phyloP scores from a whole-genome alignment of 2,888 invertebrate species.

The Gari tellinella region DNA sequence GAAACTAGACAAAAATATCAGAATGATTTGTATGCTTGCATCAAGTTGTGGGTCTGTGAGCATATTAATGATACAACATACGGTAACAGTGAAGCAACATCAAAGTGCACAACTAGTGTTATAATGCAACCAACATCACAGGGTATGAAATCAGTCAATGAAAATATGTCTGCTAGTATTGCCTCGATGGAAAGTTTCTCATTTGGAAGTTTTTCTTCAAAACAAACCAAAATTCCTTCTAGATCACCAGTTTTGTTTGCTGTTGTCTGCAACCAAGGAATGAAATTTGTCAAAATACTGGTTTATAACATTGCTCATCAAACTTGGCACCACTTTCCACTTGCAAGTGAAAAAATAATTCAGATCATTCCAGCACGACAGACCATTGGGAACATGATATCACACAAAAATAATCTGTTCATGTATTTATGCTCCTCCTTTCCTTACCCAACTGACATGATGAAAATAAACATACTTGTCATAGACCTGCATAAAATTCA shows the following conservation, averaged over 20 bases:
- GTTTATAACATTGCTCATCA: slow-evolving; percentile 77
- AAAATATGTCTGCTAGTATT: slow-evolving; percentile 50
- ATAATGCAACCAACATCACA: slow-evolving; percentile 56
- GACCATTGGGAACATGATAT: slow-evolving; percentile 77
- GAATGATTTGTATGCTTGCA: slow-evolving; percentile 67
- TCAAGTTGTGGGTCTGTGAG: slow-evolving; percentile 75
- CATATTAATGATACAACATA: slow-evolving; percentile 51
- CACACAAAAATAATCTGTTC: slow-evolving; percentile 77
- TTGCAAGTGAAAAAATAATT: slow-evolving; percentile 75
- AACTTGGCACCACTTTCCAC: slow-evolving; percentile 78
- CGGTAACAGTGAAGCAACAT: slow-evolving; percentile 38
- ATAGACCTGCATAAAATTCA: slow-evolving; percentile 78
- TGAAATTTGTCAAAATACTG: slow-evolving; percentile 80
- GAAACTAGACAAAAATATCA: slow-evolving; percentile 64
- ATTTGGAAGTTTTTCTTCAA: slow-evolving; percentile 3
- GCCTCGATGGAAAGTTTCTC: slow-evolving; percentile 41
- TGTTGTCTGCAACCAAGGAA: slow-evolving; percentile 78
- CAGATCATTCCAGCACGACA: slow-evolving; percentile 80
- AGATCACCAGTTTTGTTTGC: slow-evolving; percentile 73
- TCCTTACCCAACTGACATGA: slow-evolving; percentile 82
- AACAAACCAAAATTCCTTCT: slow-evolving; percentile 28
- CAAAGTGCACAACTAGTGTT: slow-evolving; percentile 52
- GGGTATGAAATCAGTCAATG: slow-evolving; percentile 3
- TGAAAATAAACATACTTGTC: slow-evolving; percentile 79
- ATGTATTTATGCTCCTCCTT: slow-evolving; percentile 81